A percentile compares a stretch with the other conserved stretches of the same genome.
Evolutionary conservation across 2,888 invertebrate species (phyloP).

Genomic region (Papilio demoleus): DNA sequence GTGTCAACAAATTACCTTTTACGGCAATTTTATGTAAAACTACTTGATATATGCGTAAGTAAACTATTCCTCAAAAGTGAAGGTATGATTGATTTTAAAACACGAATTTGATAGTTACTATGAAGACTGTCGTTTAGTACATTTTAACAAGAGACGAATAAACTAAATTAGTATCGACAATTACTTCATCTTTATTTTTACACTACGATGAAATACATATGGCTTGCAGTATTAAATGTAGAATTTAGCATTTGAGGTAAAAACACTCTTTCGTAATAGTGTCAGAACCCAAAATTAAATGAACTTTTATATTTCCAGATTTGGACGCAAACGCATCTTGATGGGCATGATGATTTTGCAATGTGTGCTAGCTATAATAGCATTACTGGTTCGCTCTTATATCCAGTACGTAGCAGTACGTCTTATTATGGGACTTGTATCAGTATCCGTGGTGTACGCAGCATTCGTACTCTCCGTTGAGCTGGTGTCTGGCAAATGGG

Average conservation of each 20-base stretch:
- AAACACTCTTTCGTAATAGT: no score
- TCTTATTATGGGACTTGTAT: slow-evolving; percentile 88
- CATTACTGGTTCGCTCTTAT: slow-evolving; percentile 88
- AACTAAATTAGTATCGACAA: no score
- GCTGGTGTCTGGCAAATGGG: slow-evolving; percentile 90
- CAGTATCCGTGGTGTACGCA: slow-evolving; percentile 92
- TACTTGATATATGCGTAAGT: not conserved
- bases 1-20: not conserved
- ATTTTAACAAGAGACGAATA: no score
- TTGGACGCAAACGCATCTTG: slow-evolving; percentile 90
- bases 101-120: no score
- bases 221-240: no score
- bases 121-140: no score
- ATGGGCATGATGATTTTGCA: slow-evolving; percentile 88
- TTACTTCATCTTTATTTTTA: no score
- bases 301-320: slow-evolving; percentile 70
- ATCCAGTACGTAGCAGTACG: slow-evolving; percentile 87
- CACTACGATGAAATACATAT: no score
- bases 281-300: no score
- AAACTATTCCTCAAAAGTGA: no score
- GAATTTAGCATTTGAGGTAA: no score
- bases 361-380: slow-evolving; percentile 86
- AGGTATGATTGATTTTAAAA: no score
- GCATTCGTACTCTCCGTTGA: slow-evolving; percentile 92
- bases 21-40: not conserved